phyloP scores from a whole-genome alignment of 2,888 invertebrate genomes.

The Dyspetes luteomarginatus region DNA sequence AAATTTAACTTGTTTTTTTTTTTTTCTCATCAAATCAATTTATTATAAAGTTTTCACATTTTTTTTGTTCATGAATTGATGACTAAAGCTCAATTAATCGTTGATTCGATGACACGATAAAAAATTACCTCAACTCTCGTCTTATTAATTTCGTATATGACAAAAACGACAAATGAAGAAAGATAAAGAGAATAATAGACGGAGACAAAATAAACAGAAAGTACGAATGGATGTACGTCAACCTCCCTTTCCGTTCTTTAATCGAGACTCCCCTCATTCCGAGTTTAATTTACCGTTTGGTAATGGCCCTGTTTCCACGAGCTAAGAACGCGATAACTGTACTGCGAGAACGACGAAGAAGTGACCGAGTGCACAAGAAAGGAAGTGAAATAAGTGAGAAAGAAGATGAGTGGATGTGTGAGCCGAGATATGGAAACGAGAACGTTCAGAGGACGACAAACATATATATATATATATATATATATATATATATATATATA shows the following conservation, averaged over 20 bases:
- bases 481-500: no score
- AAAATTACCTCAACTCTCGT: no score
- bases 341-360: constrained; percentile 28
- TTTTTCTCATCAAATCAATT: no score
- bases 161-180: neutral
- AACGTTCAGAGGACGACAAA: constrained; percentile 24
- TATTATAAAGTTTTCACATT: no score
- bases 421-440: constrained; percentile 47
- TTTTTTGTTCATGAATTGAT: no score
- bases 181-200: neutral
- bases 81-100: no score
- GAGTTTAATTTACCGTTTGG: constrained; percentile 72
- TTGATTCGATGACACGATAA: no score
- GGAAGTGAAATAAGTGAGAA: constrained; percentile 50
- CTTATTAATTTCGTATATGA: no score
- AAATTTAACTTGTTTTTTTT: no score
- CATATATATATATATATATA: neutral
- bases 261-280: constrained; percentile 65
- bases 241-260: constrained; percentile 63
- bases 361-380: constrained; percentile 35
- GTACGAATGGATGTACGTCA: constrained; percentile 45
- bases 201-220: constrained; percentile 13
- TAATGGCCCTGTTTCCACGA: constrained; percentile 73
- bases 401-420: constrained; percentile 23
- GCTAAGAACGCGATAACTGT: constrained; percentile 63